Evolutionary conservation across 1,140 invertebrate species (phyloP).

Genomic region (Samia ricini): DNA sequence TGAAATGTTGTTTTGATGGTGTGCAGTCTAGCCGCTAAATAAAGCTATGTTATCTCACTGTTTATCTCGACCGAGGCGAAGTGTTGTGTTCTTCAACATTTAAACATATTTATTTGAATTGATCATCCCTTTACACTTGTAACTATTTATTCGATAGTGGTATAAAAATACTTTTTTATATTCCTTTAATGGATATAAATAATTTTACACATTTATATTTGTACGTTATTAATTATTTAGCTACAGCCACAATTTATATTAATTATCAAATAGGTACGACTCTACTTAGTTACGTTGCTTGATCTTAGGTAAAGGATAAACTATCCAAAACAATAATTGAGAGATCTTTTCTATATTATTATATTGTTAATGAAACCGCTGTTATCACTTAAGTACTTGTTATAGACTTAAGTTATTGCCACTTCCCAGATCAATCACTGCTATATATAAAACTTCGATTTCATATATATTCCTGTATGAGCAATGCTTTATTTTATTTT

Average conservation of each 20-base stretch:
- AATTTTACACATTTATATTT: neutral
- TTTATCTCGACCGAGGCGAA: conserved; percentile 8
- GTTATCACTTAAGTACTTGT: neutral
- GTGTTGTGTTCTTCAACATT: conserved; percentile 6
- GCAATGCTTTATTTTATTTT: neutral
- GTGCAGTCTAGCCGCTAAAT: conserved; percentile 30
- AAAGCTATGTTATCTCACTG: conserved; percentile 38
- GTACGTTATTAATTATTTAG: neutral
- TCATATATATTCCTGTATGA: neutral
- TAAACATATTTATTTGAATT: conserved; percentile 27
- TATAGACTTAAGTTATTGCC: neutral
- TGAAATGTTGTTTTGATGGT: conserved; percentile 54
- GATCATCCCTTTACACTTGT: conserved; percentile 54
- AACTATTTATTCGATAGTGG: conserved; percentile 58
- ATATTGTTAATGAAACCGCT: neutral
- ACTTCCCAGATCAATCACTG: neutral
- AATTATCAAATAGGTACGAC: neutral
- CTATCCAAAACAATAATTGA: neutral
- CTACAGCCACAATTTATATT: neutral
- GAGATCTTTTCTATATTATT: neutral
- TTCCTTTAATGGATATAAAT: neutral
- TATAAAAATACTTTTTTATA: conserved; percentile 67
- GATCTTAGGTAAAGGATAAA: neutral
- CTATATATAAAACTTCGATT: neutral
- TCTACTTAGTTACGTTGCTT: neutral